phyloP scores from a whole-genome alignment of 2,113 vertebrate species.

The Hippopotamus amphibius region DNA sequence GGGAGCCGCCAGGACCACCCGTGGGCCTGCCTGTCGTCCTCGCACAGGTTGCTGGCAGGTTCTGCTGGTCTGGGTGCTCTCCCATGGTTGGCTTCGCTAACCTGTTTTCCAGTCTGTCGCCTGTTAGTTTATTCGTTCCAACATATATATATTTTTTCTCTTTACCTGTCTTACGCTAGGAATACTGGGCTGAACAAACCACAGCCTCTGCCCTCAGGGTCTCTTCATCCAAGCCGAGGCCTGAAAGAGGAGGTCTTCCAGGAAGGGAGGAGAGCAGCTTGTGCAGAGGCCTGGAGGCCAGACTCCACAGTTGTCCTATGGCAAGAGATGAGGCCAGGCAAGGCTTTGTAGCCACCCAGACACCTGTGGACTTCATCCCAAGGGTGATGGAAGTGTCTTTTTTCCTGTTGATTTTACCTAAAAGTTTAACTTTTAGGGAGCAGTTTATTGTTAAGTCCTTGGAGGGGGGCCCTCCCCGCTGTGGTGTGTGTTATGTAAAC shows the following conservation, averaged over 20 bases:
- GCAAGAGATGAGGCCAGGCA: not conserved
- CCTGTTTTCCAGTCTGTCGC: not conserved
- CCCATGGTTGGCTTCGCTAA: rapidly evolving
- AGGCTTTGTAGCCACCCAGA: not conserved
- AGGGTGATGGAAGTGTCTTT: not conserved
- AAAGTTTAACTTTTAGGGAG: not conserved
- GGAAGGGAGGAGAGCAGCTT: not conserved
- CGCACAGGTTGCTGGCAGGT: not conserved
- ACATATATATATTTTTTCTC: not conserved
- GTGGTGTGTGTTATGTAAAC: not conserved
- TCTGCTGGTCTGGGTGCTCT: not conserved
- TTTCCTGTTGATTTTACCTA: not conserved
- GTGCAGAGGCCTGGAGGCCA: not conserved
- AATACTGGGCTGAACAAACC: not conserved
- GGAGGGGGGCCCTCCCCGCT: not conserved
- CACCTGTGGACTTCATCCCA: not conserved
- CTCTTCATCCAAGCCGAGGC: not conserved
- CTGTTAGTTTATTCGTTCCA: not conserved
- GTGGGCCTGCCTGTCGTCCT: too few species aligned
- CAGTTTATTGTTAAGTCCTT: not conserved
- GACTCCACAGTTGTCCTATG: not conserved
- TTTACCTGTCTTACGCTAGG: not conserved
- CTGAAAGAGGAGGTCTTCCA: not conserved
- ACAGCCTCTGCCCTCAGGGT: not conserved
- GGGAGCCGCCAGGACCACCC: too few species aligned